Base-by-base conservation (phyloP, 2,888 invertebrate species). In the Protonemura montana region DNA sequence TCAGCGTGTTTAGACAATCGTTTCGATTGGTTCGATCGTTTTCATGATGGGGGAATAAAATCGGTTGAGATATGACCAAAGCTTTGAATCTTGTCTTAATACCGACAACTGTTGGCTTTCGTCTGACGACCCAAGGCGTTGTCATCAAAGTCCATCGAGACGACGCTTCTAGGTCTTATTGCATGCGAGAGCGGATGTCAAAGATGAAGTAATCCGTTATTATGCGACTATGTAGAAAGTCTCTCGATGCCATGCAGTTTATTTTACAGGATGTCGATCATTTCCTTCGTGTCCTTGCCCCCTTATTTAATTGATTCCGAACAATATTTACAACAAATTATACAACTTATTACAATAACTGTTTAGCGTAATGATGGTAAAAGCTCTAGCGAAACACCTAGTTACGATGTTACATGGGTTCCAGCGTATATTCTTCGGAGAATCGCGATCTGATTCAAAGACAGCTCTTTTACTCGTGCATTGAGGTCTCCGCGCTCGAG, bases 1-100 rank as follows among this genome's bases (percentile, higher is more conserved):
- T 59, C 59, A 59, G 59, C 59, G 13, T 59, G 59, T 59, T 59
- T 59, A 59, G 59, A 59, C 59, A 59, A 59, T 59, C 59, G 59
- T 21, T 59, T 59, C 6, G 13, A 59, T 59, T 21, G 13, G 59
- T 21, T 21, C n/a, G n/a, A n/a, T n/a, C n/a, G 59, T 59, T 16
- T 59, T 21, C 59, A 10, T 21, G 59, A 10, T 13, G 59, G 21
- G 7, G 59, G 21, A 59, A 59, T 59, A 59, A 59, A 59, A 21
- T 59, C 59, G 21, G 59, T 59, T 59, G 59, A 59, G 21, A 59
- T 59, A 59, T 59, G 13, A 1, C 59, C 21, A 2, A 59, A 59
- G 59, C 21, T 59, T 59, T 10, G 21, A 59, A 16, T 2, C 6
- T 21, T 59, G 59, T 59, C 59, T 59, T 59, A 59, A 59, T 59